These are phyloP conservation scores for Stomatorhinus walkeri DNA, from an alignment of 2,797 vertebrate species.

Conservation along the genomic window DNA sequence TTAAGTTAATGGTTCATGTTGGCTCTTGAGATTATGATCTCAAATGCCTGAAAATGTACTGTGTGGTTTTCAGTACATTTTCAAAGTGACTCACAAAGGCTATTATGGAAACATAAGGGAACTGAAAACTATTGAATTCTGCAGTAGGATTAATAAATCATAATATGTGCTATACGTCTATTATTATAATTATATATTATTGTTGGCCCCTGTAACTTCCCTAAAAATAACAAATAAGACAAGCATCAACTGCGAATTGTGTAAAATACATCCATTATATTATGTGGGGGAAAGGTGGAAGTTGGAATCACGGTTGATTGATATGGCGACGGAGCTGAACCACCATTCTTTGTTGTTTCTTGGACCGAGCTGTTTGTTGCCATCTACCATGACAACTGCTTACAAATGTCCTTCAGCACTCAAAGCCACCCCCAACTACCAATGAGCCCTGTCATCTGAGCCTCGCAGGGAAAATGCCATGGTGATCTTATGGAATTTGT, in stretches of 20 bases:
- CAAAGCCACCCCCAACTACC: background rate
- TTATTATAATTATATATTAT: background rate
- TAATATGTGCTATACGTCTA: background rate
- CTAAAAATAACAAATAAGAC: background rate
- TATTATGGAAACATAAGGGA: background rate
- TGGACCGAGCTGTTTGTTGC: background rate
- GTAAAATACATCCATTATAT: background rate
- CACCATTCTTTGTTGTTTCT: background rate
- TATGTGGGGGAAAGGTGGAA: background rate
- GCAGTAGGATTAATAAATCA: background rate
- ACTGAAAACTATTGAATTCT: background rate
- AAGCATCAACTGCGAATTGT: background rate
- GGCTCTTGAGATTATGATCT: background rate
- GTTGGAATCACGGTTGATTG: background rate
- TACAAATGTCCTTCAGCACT: background rate
- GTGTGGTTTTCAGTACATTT: background rate
- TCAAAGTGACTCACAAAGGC: background rate
- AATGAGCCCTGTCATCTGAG: background rate
- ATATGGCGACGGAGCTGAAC: background rate
- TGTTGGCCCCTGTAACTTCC: background rate
- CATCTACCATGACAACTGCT: background rate
- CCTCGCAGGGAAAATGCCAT: background rate
- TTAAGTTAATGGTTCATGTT: background rate
- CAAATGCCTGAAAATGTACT: background rate
- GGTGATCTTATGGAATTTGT: background rate